Evolutionary conservation across 2,113 vertebrate genomes (phyloP).

Genomic region (Panurus biarmicus): DNA sequence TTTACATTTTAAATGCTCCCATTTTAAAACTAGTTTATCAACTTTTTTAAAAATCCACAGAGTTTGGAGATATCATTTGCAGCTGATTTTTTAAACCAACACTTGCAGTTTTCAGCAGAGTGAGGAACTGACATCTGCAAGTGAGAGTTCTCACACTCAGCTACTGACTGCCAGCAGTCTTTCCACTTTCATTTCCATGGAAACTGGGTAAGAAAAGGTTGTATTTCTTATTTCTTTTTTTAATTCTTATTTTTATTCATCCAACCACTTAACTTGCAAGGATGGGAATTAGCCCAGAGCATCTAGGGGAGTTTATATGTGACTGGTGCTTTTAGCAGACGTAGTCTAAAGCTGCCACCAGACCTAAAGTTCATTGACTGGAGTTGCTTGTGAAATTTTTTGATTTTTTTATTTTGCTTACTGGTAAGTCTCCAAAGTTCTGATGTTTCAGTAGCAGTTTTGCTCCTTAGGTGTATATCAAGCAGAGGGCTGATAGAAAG

Average conservation of each 20-base stretch:
- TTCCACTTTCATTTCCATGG: slow-evolving; percentile 64
- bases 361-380: not conserved
- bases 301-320: not conserved
- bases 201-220: slow-evolving; percentile 48
- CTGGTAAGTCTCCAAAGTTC: not conserved
- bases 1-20: not conserved
- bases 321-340: not conserved
- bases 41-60: not conserved
- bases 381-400: not conserved
- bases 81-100: slow-evolving; percentile 44
- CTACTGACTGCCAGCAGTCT: slow-evolving; percentile 38
- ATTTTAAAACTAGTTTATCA: slow-evolving; percentile 14
- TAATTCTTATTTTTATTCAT: not conserved
- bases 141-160: slow-evolving; percentile 43
- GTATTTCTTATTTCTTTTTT: not conserved
- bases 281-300: not conserved
- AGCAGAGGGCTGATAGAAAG: not conserved
- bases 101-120: slow-evolving; percentile 18
- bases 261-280: not conserved
- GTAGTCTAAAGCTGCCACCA: not conserved
- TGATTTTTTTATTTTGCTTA: not conserved
- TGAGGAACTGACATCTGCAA: slow-evolving; percentile 49
- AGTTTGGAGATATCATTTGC: slow-evolving; percentile 21
- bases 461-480: not conserved
- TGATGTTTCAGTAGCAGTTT: not conserved